These are phyloP conservation scores for Beaufortia kweichowensis DNA, from an alignment of 2,113 vertebrate species.

Conservation along the genomic window DNA sequence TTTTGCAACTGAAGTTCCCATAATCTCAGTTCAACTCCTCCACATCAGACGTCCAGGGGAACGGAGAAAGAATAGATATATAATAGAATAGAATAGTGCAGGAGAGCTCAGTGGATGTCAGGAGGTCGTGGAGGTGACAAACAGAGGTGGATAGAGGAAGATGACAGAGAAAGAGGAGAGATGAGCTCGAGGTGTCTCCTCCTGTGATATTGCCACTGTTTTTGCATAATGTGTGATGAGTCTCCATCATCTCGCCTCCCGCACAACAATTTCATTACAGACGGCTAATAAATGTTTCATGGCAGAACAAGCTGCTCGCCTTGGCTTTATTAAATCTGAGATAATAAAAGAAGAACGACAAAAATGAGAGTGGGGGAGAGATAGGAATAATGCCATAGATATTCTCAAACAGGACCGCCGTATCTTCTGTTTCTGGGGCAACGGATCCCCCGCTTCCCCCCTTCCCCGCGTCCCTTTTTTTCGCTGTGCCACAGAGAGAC, in stretches of 20 bases:
- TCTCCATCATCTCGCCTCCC: constrained; percentile 75
- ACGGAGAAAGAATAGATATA: constrained; percentile 32
- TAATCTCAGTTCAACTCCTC: not conserved
- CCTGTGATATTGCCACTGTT: constrained; percentile 76
- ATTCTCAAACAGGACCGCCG: constrained; percentile 75
- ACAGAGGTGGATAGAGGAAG: constrained; percentile 32
- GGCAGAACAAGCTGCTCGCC: constrained; percentile 83
- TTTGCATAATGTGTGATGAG: constrained; percentile 86
- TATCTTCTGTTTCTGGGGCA: constrained; percentile 83
- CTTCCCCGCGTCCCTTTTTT: constrained; percentile 57
- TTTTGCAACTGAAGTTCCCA: not conserved
- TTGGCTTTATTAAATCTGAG: constrained; percentile 89
- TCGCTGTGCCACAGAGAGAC: constrained; percentile 79
- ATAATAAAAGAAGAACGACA: constrained; percentile 81
- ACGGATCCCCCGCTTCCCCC: constrained; percentile 68
- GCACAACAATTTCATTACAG: constrained; percentile 91
- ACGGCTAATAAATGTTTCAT: constrained; percentile 94
- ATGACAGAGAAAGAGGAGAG: constrained; percentile 36
- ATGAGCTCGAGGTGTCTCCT: constrained; percentile 47
- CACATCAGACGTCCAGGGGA: not conserved
- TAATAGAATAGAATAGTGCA: constrained; percentile 30
- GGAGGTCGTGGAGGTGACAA: constrained; percentile 30
- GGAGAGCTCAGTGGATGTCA: constrained; percentile 38
- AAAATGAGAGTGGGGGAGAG: constrained; percentile 66
- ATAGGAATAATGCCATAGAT: constrained; percentile 71